Percentiles rank a stretch among this genome's conserved stretches.
These are phyloP conservation scores for Catocala fraxini DNA, from an alignment of 2,888 invertebrate genomes.

Conservation along the genomic window DNA sequence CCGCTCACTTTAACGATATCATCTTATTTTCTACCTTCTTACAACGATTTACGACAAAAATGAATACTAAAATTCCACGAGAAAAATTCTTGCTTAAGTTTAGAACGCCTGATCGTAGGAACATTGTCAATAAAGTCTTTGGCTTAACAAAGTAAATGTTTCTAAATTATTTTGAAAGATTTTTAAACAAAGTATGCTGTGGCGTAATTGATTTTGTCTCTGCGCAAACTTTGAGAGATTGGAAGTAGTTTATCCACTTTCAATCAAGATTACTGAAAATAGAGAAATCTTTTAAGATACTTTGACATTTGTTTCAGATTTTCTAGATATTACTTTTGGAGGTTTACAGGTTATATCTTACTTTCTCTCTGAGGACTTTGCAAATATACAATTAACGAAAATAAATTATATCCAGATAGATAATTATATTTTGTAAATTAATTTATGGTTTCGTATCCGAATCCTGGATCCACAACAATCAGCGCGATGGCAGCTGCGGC, in stretches of 20 bases:
- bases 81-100: constrained; percentile 7
- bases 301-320: constrained; percentile 3
- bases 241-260: constrained; percentile 6
- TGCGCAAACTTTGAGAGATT: constrained; percentile 1
- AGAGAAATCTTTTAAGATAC: constrained; percentile 5
- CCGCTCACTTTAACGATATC: constrained; percentile 42
- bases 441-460: too few relatives aligned
- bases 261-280: constrained; percentile 12
- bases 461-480: too few relatives aligned
- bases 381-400: too few relatives aligned
- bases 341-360: too few relatives aligned
- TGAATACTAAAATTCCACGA: constrained; percentile 20
- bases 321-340: neutral
- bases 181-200: constrained; percentile 5
- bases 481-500: too few relatives aligned
- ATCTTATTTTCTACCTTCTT: constrained; percentile 41
- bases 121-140: constrained; percentile 10
- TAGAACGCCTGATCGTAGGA: constrained; percentile 8
- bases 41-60: constrained; percentile 32
- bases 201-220: constrained; percentile 15
- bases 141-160: neutral
- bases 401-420: too few relatives aligned
- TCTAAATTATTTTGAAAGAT: constrained; percentile 5
- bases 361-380: too few relatives aligned
- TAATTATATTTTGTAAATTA: too few relatives aligned